Evolutionary conservation across 1,140 invertebrate species (phyloP), one percentile per base, ranked within the genome.

Genomic region (Drosophila yakuba): DNA sequence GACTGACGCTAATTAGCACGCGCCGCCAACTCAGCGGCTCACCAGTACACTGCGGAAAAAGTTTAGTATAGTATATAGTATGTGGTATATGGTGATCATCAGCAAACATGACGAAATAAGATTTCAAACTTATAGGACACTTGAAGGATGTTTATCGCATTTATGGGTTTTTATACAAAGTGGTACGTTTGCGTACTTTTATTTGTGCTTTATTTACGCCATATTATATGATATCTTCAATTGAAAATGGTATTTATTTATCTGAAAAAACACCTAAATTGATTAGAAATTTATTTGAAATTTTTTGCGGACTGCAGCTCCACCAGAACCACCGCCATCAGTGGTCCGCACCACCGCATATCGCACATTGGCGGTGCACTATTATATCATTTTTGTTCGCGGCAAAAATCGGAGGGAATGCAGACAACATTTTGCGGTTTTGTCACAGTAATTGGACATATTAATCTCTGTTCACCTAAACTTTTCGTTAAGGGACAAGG

Each of bases 401-500:
- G 47, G 51, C 50, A 41, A 74, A 73, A 73, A 57, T 57, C 47
- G 74, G 55, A 64, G 66, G 50, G 79, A 75, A 88, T 74, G 84
- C 83, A 89, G 85, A 85, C 85, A 59, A 83, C 86, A 90, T 90
- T 91, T 91, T 91, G 76, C 83, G 83, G 85, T 91, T 91, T 91
- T 91, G 90, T 91, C 90, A 91, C 90, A 91, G 90, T 91, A 91
- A 91, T 91, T 91, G 90, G 90, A 91, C 90, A 91, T 90, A 91
- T 91, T 91, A 91, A 91, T 91, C 90, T 91, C 86, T 90, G 90
- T 91, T 91, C 83, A 60, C 78, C 66, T 89, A 71, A 80, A 71
- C 64, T 74, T 83, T 73, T 72, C 45, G 54, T 10, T n/a, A 36
- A 52, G 48, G 35, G 38, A 51, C 15, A 52, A 59, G 58, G 44